A percentile compares a stretch with the other conserved stretches of the same genome.
phyloP scores from a whole-genome alignment of 2,797 vertebrate species.

The Lepilemur ruficaudatus region DNA sequence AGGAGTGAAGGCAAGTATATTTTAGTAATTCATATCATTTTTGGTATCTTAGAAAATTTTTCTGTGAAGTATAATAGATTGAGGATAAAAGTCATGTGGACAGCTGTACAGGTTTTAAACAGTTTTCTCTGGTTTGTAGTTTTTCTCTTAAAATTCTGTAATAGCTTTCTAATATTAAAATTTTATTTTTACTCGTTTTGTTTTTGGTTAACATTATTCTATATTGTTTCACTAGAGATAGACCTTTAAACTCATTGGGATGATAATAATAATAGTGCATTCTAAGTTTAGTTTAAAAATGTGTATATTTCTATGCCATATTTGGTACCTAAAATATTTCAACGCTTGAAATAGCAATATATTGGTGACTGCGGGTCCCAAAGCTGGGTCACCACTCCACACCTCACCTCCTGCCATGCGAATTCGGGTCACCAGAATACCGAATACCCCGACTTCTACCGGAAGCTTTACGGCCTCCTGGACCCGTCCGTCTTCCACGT shows the following conservation, averaged over 20 bases:
- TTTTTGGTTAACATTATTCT: neutral
- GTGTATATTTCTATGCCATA: neutral
- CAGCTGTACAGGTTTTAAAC: neutral
- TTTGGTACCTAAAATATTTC: neutral
- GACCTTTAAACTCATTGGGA: neutral
- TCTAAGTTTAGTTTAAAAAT: neutral
- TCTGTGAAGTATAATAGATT: neutral
- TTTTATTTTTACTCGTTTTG: neutral
- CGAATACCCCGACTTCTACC: constrained; percentile 97
- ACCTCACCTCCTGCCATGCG: too few species aligned
- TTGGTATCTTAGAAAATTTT: neutral
- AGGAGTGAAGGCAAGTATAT: neutral
- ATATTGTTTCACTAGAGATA: neutral
- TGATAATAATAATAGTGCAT: neutral
- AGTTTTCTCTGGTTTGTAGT: neutral
- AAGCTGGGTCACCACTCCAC: too few species aligned
- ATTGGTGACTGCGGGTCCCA: neutral
- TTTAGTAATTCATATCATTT: neutral
- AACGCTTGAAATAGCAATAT: neutral
- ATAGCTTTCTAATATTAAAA: neutral
- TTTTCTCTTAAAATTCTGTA: neutral
- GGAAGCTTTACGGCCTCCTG: constrained; percentile 94
- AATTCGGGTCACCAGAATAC: too few species aligned
- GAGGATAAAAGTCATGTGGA: neutral
- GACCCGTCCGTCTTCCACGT: constrained; percentile 95